phyloP scores from a whole-genome alignment of 2,888 invertebrate genomes.

The Tipula helvola region DNA sequence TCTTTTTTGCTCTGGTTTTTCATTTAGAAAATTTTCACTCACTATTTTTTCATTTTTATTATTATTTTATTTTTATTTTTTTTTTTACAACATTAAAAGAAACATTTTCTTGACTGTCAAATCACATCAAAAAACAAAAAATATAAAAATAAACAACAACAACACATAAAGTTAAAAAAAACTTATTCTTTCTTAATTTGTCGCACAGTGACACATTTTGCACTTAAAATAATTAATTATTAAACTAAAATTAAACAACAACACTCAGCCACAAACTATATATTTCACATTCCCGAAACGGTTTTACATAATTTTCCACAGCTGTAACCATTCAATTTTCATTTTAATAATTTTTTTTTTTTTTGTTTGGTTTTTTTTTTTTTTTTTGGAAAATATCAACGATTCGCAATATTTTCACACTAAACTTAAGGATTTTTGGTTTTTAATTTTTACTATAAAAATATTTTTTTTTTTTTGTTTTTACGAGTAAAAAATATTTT shows the following conservation, averaged over 20 bases:
- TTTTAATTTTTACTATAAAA: neutral
- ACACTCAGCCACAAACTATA: neutral
- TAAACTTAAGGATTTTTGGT: neutral
- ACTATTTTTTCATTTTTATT: neutral
- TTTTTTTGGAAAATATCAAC: neutral
- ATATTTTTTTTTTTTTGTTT: neutral
- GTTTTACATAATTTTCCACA: neutral
- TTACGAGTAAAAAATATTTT: neutral
- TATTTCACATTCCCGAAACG: neutral
- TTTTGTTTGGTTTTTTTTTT: neutral
- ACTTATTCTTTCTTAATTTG: neutral
- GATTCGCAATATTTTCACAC: neutral
- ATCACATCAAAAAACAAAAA: neutral
- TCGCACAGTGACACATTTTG: neutral
- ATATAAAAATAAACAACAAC: neutral
- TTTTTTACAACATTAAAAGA: neutral
- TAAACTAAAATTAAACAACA: neutral
- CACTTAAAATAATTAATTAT: neutral
- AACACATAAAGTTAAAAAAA: neutral
- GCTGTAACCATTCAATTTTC: neutral
- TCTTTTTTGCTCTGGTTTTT: neutral
- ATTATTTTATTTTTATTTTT: neutral
- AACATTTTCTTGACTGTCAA: neutral
- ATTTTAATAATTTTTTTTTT: neutral
- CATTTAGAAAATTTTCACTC: neutral